Conservation (phyloP, 2,888 invertebrate species). For the Agapostemon virescens region DNA sequence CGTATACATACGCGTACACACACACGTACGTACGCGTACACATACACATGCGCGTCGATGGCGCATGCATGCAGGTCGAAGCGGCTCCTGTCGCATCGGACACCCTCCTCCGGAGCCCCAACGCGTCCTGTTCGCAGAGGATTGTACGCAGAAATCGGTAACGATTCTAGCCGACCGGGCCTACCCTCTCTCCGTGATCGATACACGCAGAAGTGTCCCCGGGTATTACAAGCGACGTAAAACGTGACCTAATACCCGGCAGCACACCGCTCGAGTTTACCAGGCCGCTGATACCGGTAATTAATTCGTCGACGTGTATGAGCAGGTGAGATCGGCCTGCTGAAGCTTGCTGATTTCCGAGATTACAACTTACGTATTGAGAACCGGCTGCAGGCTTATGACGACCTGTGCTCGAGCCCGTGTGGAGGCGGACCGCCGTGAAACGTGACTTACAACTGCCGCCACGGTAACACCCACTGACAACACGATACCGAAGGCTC, state of each 20-base stretch:
- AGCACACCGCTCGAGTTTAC: conserved; percentile 48
- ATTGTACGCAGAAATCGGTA: conserved; percentile 52
- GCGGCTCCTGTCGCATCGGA: neutral
- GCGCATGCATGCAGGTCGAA: neutral
- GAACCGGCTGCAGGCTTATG: conserved; percentile 8
- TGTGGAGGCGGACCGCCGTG: neutral
- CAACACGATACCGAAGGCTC: neutral
- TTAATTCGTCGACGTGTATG: conserved; percentile 60
- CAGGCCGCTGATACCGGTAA: conserved; percentile 53
- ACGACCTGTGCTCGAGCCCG: neutral
- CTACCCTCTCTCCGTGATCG: conserved; percentile 44
- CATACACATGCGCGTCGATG: no score
- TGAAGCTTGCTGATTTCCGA: conserved; percentile 53
- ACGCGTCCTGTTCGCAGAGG: neutral
- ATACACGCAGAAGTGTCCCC: conserved; percentile 50
- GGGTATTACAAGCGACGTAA: conserved; percentile 50
- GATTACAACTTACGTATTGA: conserved; percentile 57
- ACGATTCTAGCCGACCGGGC: conserved; percentile 52
- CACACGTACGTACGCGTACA: no score
- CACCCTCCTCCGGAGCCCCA: neutral
- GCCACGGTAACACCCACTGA: neutral
- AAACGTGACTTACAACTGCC: neutral
- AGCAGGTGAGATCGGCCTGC: conserved; percentile 43
- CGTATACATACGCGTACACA: no score
- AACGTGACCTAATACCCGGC: conserved; percentile 57